phyloP scores from a whole-genome alignment of 2,888 invertebrate genomes.

The Tipula vernalis region DNA sequence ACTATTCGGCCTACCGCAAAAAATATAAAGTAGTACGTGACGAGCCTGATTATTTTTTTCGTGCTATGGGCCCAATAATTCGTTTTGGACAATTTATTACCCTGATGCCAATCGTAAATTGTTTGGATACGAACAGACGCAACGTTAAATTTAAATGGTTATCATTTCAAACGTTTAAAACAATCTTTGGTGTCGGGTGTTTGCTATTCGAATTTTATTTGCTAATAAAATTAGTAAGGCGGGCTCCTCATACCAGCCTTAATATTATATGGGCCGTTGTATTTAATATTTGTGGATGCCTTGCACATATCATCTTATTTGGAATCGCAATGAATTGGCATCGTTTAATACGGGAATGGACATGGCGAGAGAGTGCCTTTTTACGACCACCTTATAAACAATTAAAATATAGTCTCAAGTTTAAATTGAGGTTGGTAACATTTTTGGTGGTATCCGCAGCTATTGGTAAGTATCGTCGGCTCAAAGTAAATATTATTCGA shows the following conservation, averaged over 20 bases:
- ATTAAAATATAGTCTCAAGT: neutral
- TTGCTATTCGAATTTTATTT: neutral
- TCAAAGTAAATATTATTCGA: neutral
- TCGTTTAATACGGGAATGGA: neutral
- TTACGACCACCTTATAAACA: neutral
- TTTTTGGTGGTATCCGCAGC: neutral
- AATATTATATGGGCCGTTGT: neutral
- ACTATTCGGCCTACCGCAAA: neutral
- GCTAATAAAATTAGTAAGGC: neutral
- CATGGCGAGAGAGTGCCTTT: neutral
- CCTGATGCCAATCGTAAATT: neutral
- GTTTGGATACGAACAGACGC: neutral
- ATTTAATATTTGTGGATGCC: neutral
- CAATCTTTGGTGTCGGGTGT: neutral
- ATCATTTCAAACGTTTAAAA: neutral
- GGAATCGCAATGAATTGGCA: neutral
- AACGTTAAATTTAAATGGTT: neutral
- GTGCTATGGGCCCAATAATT: neutral
- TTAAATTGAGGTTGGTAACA: neutral
- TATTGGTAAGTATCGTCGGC: neutral
- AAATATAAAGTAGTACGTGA: neutral
- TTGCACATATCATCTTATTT: neutral
- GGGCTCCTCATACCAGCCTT: neutral
- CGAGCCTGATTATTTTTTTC: neutral
- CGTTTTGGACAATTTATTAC: neutral